Conservation (phyloP, 2,888 invertebrate species). For the Graphium colonna region DNA sequence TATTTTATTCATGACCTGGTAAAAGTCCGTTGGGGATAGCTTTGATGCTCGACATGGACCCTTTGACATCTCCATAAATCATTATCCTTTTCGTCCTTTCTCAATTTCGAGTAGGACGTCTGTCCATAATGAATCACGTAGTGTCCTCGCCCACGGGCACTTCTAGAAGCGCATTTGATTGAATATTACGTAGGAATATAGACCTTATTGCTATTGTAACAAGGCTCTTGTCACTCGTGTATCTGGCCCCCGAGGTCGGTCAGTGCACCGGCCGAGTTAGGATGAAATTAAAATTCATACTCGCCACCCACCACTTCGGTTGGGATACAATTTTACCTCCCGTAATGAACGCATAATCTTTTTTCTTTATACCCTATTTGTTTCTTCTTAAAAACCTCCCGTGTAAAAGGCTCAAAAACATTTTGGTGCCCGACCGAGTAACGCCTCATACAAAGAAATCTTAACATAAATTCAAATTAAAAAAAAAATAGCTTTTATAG, state of each 20-base stretch:
- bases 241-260: constrained; percentile 48
- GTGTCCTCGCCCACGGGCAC: constrained; percentile 63
- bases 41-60: constrained; percentile 29
- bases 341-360: no score
- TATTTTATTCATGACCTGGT: no score
- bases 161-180: constrained; percentile 48
- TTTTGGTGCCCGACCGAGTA: no score
- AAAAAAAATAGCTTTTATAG: no score
- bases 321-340: constrained; percentile 16
- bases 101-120: constrained; percentile 49
- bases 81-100: constrained; percentile 40
- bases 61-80: constrained; percentile 39
- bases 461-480: no score
- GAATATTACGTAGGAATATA: constrained; percentile 34
- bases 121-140: constrained; percentile 63
- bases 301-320: constrained; percentile 26
- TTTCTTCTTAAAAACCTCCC: no score
- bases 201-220: constrained; percentile 38
- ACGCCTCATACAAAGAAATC: no score
- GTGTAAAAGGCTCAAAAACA: no score
- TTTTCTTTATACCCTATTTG: no score
- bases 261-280: constrained; percentile 49
- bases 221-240: constrained; percentile 37
- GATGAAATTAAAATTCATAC: constrained; percentile 34
- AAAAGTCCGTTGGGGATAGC: background rate